A percentile compares a stretch with the other conserved stretches of the same genome.
Conservation (phyloP, 2,888 invertebrate genomes). For the Pseudolycoriella hygida region DNA sequence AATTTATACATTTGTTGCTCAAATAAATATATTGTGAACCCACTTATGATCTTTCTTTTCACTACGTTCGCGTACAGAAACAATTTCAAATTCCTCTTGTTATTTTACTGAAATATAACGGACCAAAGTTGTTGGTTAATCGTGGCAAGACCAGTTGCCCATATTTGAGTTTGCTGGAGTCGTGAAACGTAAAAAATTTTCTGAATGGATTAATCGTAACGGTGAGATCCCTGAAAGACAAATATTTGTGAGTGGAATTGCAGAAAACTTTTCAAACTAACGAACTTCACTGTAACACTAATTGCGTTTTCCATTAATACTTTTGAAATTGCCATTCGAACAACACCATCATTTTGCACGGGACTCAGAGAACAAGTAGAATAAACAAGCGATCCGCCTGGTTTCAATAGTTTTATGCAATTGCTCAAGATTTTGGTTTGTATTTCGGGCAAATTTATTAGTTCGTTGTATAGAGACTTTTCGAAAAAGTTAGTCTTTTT, state of each 20-base stretch:
- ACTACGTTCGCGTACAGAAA: no score
- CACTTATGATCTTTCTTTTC: no score
- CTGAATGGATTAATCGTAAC: conserved; percentile 40
- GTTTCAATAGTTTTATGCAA: conserved; percentile 23
- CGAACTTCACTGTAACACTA: conserved; percentile 50
- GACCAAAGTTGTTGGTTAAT: conserved; percentile 78
- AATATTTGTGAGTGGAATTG: no score
- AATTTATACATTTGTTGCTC: no score
- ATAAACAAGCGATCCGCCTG: conserved; percentile 83
- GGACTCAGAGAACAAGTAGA: conserved; percentile 93
- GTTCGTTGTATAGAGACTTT: conserved; percentile 55
- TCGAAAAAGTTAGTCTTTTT: conserved; percentile 77
- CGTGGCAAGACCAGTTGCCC: conserved; percentile 79
- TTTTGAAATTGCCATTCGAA: conserved; percentile 64
- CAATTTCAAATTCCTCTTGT: no score
- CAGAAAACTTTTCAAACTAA: no score
- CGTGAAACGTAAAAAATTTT: conserved; percentile 44
- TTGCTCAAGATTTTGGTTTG: conserved; percentile 57
- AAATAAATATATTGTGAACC: no score
- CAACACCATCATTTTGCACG: conserved; percentile 92
- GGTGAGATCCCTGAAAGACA: conserved; percentile 36
- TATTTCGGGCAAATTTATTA: conserved; percentile 63
- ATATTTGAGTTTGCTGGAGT: conserved; percentile 44
- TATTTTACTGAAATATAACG: conserved; percentile 65
- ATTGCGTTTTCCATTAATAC: conserved; percentile 50